Evolutionary conservation across 2,888 invertebrate genomes (phyloP), one percentile per base, ranked within the genome.

Genomic region (Germaria angustata): DNA sequence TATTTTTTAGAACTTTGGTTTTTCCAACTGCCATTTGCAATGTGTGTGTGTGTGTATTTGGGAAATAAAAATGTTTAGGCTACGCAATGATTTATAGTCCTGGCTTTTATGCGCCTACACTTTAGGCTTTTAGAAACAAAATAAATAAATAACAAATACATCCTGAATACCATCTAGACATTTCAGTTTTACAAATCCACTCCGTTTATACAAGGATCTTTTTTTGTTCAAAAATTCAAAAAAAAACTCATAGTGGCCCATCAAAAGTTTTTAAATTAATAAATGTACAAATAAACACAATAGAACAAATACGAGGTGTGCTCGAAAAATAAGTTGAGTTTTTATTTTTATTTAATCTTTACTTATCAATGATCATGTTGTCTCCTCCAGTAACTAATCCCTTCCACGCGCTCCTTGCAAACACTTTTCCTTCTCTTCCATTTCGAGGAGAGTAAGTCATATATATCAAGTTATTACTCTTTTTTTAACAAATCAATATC

Each of bases 41-140:
- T 36, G 2, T 15, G 44, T 53, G 3, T 22, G 4, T 22, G 7
- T 46, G 61, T 49, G 13, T 17, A 13, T 61, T 71, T 46, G 32
- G 34, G n/a, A 24, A 63, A 39, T 28, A 71, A 65, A 71, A 59
- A 77, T 71, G 59, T 68, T 63, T 80, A 44, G 66, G 39, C 34
- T 77, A 44, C 55, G 53, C 39, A 77, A 77, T 81, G 77, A 81
- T 77, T 77, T 77, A 77, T 51, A 72, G 51, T 28, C 57, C 44
- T 44, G 44, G 66, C 63, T 76, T 68, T 46, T 76, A 61, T 66
- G 81, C 72, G 81, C 68, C 81, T 81, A 78, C 72, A 81, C n/a
- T 61, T 73, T 73, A 81, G 55, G 78, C 81, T 69, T 63, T 78
- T 63, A 65, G 69, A 78, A 78, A 59, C 69, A 61, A 78, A 78